phyloP scores from a whole-genome alignment of 2,888 invertebrate genomes.

The Mechanitis mazaeus region DNA sequence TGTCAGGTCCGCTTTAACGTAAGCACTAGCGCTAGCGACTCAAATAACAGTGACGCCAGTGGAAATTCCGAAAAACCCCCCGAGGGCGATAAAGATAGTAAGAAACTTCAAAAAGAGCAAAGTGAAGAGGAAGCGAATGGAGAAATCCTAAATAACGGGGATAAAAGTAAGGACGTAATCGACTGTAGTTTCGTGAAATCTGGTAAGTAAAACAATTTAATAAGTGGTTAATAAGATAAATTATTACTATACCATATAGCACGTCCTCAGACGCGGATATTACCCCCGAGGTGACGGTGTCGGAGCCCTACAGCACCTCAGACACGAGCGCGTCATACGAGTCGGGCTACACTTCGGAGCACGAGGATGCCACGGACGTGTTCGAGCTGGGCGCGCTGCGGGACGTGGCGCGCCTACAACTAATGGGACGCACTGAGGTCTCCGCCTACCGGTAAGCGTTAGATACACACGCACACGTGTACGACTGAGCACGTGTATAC shows the following conservation, averaged over 20 bases:
- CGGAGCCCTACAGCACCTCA: slow-evolving; percentile 37
- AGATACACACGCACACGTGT: background rate
- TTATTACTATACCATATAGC: slow-evolving; percentile 2
- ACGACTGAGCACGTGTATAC: too few species aligned
- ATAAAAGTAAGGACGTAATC: slow-evolving; percentile 17
- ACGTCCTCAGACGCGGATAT: slow-evolving; percentile 24
- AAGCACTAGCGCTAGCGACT: slow-evolving; percentile 45
- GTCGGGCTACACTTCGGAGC: slow-evolving; percentile 43
- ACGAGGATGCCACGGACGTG: slow-evolving; percentile 44
- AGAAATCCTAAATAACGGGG: slow-evolving; percentile 4
- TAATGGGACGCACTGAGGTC: slow-evolving; percentile 60
- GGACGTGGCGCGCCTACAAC: slow-evolving; percentile 65
- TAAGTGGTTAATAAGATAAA: background rate
- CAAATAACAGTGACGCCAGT: slow-evolving; percentile 54
- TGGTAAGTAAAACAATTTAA: slow-evolving; percentile 13
- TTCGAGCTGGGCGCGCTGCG: slow-evolving; percentile 73
- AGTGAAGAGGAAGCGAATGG: slow-evolving; percentile 6
- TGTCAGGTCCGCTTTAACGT: slow-evolving; percentile 55
- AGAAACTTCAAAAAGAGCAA: too few species aligned
- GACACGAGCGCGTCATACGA: slow-evolving; percentile 44
- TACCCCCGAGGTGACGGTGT: slow-evolving; percentile 44
- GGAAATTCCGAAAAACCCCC: slow-evolving; percentile 35
- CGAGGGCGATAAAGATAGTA: slow-evolving; percentile 1
- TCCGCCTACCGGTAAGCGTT: slow-evolving; percentile 64
- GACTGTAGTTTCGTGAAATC: slow-evolving; percentile 20